Base-by-base conservation (phyloP, 92 coral and sea anemone genomes). In the Porites cylindrica region DNA sequence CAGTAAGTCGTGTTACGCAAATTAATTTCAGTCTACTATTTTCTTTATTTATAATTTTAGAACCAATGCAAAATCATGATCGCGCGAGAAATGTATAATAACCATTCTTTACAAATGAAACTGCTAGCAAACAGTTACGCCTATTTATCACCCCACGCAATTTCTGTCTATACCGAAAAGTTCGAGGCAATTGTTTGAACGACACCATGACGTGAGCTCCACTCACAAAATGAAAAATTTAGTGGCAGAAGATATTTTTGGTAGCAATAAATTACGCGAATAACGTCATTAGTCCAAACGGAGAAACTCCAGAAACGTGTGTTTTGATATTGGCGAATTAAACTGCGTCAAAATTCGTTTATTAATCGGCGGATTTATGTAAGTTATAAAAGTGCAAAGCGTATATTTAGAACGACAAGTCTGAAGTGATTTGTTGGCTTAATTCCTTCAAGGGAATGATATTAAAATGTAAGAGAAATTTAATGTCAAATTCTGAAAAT, bases 191-290 rank as follows among this genome's bases (percentile, higher is more conserved):
- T 56, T 14, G 14, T 56, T 56, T 56, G 14, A 10, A 12, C 14
- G 14, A 56, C 61, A 56, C 61, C 61, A 2, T 56, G 14, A 26
- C 79, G 65, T 54, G 62, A 23, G 38, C 70, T 38, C 68, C 47
- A 16, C 9, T 53, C 53, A 32, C 43, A 16, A 2, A 29, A 61
- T 18, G 63, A 24, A 32, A 66, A 52, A 13, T 52, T 80, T 51
- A 26, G 20, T 66, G 23, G 23, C 72, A 23, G 51, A 17, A 20
- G 53, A 51, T 66, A 80, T 66, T 80, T 80, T 67, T 65, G 50
- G 84, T 75, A 24, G 67, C 64, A 11, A 8, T 21, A 18, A 20
- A 3, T 24, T 56, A 51, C 3, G 63, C 52, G 21, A 24, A 52
- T 80, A 51, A 66, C 84, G 72, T 53, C 69, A 79, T 38, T 26